These are phyloP conservation scores for Cottus gobio DNA, from an alignment of 2,113 vertebrate genomes.

Conservation along the genomic window DNA sequence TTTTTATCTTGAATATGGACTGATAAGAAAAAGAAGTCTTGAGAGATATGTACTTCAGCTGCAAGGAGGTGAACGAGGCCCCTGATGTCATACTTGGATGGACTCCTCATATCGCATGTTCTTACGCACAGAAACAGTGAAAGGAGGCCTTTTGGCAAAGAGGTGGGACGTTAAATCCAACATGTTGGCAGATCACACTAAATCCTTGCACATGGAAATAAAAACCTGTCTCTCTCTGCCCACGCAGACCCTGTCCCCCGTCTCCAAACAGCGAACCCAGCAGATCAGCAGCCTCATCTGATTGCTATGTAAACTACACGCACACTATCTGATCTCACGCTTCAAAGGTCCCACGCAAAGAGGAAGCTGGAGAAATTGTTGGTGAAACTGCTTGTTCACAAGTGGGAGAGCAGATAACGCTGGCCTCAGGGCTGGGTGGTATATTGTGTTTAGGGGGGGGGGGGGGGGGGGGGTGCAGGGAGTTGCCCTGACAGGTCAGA, in stretches of 20 bases:
- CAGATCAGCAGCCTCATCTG: background rate
- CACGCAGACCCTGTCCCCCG: background rate
- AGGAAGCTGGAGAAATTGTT: background rate
- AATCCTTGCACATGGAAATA: background rate
- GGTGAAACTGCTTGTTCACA: background rate
- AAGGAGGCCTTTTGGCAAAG: background rate
- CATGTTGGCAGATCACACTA: background rate
- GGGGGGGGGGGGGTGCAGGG: too few relatives aligned
- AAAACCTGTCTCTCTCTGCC: background rate
- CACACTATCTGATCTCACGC: background rate
- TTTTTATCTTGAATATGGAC: background rate
- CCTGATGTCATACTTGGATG: background rate
- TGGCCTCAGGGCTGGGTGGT: background rate
- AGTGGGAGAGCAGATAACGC: background rate
- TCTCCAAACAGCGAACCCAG: background rate
- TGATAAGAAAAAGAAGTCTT: background rate
- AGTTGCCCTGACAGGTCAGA: background rate
- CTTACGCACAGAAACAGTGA: background rate
- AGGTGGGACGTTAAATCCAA: background rate
- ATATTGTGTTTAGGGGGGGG: background rate
- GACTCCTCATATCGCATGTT: slow-evolving; percentile 19
- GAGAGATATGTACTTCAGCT: background rate
- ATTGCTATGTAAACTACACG: background rate
- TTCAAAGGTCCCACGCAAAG: background rate
- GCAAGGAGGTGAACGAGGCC: background rate